A percentile compares a stretch with the other conserved stretches of the same genome.
phyloP scores from a whole-genome alignment of 1,140 invertebrate genomes.

The Popillia japonica region DNA sequence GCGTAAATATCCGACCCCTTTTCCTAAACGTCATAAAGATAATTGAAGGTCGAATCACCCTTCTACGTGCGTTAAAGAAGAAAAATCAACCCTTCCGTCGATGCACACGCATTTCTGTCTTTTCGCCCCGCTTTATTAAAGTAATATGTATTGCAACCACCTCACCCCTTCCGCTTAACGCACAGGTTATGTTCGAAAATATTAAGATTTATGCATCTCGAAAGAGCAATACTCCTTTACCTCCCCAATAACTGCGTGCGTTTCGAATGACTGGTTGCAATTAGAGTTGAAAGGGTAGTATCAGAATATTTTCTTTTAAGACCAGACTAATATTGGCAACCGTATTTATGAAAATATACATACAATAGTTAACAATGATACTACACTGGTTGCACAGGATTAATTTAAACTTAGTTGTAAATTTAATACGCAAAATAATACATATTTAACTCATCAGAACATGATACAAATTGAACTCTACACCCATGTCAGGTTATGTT shows the following conservation, averaged over 20 bases:
- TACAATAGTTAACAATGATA: no score
- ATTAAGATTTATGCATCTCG: conserved; percentile 28
- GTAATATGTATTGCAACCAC: not conserved
- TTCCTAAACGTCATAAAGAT: conserved; percentile 13
- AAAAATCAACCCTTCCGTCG: conserved; percentile 16
- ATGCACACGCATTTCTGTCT: not conserved
- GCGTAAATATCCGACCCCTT: not conserved
- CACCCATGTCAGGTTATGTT: not conserved
- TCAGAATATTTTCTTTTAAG: no score
- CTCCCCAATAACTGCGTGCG: not conserved
- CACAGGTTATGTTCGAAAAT: conserved; percentile 28
- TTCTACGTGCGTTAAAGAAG: not conserved
- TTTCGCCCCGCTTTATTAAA: not conserved
- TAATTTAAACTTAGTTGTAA: not conserved
- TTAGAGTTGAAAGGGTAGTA: not conserved
- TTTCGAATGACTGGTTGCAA: not conserved
- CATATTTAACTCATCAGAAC: not conserved
- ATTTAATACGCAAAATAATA: not conserved
- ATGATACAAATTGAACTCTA: conserved; percentile 7
- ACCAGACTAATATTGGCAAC: no score
- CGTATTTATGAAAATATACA: no score
- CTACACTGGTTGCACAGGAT: not conserved
- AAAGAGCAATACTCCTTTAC: not conserved
- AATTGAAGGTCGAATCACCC: conserved; percentile 25
- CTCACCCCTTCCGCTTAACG: not conserved